Base-by-base conservation (phyloP, 2,797 vertebrate species). In the Enteromius radiatus region DNA sequence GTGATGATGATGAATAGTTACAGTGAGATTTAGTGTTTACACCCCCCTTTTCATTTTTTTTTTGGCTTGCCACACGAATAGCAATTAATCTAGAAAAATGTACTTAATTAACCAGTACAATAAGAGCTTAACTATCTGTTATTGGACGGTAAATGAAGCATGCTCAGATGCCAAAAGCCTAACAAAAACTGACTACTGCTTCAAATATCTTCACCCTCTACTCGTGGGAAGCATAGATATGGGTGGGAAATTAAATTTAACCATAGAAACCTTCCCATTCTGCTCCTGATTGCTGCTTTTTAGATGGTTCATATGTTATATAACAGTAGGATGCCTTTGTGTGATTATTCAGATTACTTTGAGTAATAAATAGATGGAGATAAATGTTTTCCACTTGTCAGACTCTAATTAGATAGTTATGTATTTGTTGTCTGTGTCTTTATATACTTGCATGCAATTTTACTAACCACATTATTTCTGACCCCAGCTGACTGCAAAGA, bases 51-150 rank as follows among this genome's bases (percentile, higher is more conserved):
- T 52, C n/a, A 41, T 71, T 77, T 86, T 73, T 28, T 9, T 10
- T 83, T 81, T 54, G 45, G 79, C 84, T 76, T 84, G 86, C 81
- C 82, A 77, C 68, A 79, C 84, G 49, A 81, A 80, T 59, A 81
- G 84, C 90, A 92, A 90, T 93, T 90, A 91, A 92, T 87, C 49
- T 82, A 43, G 49, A 88, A 80, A 92, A 92, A 92, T 89, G 89
- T 89, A 89, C 82, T 91, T 91, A 91, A 92, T 93, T 93, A 92
- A 90, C 87, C 68, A 28, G 79, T 76, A 88, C 91, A 86, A 89
- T 65, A 82, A 83, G 82, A 83, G 85, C 86, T 92, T 89, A 94
- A 93, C 87, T 90, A 81, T 86, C 83, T 85, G 76, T 91, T 89
- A 90, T 88, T 88, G 87, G 75, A 85, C 64, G 83, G 83, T 88